Conservation (phyloP, 2,888 invertebrate genomes). For the Atherix ibis region DNA sequence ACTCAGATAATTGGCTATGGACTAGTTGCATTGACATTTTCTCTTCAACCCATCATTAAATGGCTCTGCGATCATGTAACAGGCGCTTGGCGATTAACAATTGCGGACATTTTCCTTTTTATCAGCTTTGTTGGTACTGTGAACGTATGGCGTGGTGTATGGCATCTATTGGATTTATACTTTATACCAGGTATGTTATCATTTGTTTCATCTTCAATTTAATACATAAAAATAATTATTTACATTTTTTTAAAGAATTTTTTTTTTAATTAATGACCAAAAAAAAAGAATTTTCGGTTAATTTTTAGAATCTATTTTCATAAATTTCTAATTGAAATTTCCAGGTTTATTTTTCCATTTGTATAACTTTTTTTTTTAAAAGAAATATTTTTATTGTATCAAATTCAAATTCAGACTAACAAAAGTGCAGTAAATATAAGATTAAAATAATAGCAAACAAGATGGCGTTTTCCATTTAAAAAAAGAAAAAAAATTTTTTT, state of each 20-base stretch:
- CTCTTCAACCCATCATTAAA: conserved; percentile 56
- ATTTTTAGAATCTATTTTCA: too few relatives aligned
- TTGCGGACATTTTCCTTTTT: conserved; percentile 62
- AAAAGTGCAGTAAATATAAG: too few relatives aligned
- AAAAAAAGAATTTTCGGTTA: background rate
- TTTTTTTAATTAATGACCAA: background rate
- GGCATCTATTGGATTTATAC: conserved; percentile 65
- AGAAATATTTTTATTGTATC: too few relatives aligned
- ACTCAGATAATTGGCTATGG: conserved; percentile 50
- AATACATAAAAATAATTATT: background rate
- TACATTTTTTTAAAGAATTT: background rate
- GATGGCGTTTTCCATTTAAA: too few relatives aligned
- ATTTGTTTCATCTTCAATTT: background rate
- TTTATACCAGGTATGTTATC: conserved; percentile 50
- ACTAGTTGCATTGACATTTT: conserved; percentile 54
- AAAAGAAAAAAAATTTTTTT: too few relatives aligned
- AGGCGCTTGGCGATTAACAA: conserved; percentile 48
- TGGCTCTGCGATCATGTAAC: conserved; percentile 51
- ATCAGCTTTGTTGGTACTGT: conserved; percentile 66
- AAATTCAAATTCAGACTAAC: too few relatives aligned
- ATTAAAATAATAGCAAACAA: too few relatives aligned
- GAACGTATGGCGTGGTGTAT: conserved; percentile 78
- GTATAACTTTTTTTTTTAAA: too few relatives aligned
- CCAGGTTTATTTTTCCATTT: too few relatives aligned
- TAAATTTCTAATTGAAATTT: too few relatives aligned